phyloP scores from a whole-genome alignment of 2,888 invertebrate genomes.

The Microchrysa polita region DNA sequence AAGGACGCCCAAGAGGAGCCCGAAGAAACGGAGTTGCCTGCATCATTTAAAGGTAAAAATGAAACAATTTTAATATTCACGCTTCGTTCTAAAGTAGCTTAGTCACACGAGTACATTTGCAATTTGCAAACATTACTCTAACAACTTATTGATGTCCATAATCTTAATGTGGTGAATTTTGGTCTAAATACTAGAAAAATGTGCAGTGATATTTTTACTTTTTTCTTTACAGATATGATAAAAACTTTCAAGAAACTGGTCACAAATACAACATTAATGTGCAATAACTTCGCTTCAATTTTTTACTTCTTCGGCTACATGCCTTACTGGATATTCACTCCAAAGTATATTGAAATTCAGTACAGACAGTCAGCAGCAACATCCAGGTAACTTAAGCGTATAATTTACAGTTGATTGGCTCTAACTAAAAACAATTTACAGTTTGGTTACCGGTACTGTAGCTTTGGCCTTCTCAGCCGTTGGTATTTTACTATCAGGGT shows the following conservation, averaged over 20 bases:
- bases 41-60: constrained; percentile 65
- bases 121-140: too few relatives aligned
- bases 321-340: constrained; percentile 83
- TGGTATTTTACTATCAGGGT: constrained; percentile 74
- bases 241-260: constrained; percentile 71
- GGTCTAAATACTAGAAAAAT: too few relatives aligned
- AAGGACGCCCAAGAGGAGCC: constrained; percentile 53
- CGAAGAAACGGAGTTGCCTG: constrained; percentile 59
- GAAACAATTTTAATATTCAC: constrained; percentile 14
- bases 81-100: too few relatives aligned
- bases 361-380: constrained; percentile 79
- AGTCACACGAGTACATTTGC: too few relatives aligned
- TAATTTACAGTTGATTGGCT: not conserved
- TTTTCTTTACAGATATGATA: constrained; percentile 68
- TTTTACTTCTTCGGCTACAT: constrained; percentile 77
- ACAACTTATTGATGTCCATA: too few relatives aligned
- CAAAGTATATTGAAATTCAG: constrained; percentile 85
- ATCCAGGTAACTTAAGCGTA: constrained; percentile 63
- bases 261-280: constrained; percentile 74
- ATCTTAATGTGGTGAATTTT: too few relatives aligned
- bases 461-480: constrained; percentile 76
- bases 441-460: constrained; percentile 77
- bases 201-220: too few relatives aligned
- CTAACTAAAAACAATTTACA: constrained; percentile 55
- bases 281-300: constrained; percentile 77